A percentile compares a stretch with the other conserved stretches of the same genome.
Conservation (phyloP, 2,888 invertebrate genomes). For the Clusia tigrina region DNA sequence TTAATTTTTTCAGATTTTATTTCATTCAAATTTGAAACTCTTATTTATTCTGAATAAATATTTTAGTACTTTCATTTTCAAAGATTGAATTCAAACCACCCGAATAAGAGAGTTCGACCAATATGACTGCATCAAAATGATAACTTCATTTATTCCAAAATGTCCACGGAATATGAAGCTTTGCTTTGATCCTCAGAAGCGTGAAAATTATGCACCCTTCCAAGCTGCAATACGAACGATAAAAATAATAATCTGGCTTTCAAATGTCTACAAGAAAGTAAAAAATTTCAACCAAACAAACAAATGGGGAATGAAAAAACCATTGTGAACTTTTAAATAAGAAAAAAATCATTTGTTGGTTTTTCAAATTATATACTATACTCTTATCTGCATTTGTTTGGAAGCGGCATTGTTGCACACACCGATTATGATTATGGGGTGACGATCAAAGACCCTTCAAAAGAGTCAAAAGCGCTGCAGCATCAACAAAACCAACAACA, state of each 20-base stretch:
- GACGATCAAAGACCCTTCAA: conserved; percentile 29
- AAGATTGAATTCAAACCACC: too few relatives aligned
- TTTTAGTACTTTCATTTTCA: too few relatives aligned
- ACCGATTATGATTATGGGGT: conserved; percentile 29
- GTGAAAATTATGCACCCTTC: too few relatives aligned
- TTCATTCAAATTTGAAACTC: too few relatives aligned
- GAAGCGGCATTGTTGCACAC: neutral
- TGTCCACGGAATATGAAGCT: too few relatives aligned
- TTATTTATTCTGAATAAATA: too few relatives aligned
- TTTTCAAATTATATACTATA: neutral
- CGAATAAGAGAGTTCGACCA: too few relatives aligned
- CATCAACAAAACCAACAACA: conserved; percentile 41
- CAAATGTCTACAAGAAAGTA: conserved; percentile 2
- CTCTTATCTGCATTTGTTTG: neutral
- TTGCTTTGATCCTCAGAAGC: too few relatives aligned
- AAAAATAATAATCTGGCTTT: conserved; percentile 11
- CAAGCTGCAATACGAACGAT: too few relatives aligned
- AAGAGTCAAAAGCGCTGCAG: conserved; percentile 3
- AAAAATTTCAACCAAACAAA: conserved; percentile 27
- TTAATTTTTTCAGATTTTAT: too few relatives aligned
- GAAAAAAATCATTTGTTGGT: conserved; percentile 7
- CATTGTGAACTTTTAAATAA: conserved; percentile 4
- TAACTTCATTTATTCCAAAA: too few relatives aligned
- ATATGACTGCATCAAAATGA: too few relatives aligned
- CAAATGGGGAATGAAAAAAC: conserved; percentile 16